Evolutionary conservation across 2,888 invertebrate genomes (phyloP).

Genomic region (Cepaea hortensis): DNA sequence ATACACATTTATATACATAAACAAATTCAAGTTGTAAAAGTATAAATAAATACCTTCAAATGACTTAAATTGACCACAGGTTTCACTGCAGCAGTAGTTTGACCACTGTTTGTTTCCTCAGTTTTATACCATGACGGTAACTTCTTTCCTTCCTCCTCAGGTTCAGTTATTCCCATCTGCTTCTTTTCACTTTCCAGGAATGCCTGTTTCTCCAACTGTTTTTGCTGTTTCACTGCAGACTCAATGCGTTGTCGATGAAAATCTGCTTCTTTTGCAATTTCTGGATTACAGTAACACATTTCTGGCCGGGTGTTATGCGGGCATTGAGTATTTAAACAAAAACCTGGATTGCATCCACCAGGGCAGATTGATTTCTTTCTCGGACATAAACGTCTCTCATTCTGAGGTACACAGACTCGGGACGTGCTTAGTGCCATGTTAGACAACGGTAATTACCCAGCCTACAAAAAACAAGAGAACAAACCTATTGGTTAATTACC

Average conservation of each 20-base stretch:
- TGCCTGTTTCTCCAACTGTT: slow-evolving; percentile 14
- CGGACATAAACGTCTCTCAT: not conserved
- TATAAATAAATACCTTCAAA: slow-evolving; percentile 9
- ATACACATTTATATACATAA: too few relatives aligned
- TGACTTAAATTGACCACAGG: not conserved
- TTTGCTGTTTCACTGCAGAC: slow-evolving; percentile 3
- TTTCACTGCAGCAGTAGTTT: not conserved
- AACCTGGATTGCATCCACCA: slow-evolving; percentile 29
- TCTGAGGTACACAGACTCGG: slow-evolving; percentile 12
- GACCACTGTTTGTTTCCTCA: not conserved
- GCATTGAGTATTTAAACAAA: slow-evolving; percentile 39
- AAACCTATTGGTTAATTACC: not conserved
- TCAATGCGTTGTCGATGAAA: not conserved
- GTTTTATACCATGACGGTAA: not conserved
- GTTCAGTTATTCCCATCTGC: slow-evolving; percentile 34
- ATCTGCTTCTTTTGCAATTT: slow-evolving; percentile 20
- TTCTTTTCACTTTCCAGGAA: slow-evolving; percentile 35
- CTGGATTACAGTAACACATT: not conserved
- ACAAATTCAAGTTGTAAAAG: too few relatives aligned
- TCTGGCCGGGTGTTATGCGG: not conserved
- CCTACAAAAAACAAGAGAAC: not conserved
- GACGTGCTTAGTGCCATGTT: not conserved
- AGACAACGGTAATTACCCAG: not conserved
- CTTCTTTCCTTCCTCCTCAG: not conserved
- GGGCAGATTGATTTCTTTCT: slow-evolving; percentile 22